Percentiles rank a stretch among this genome's conserved stretches.
These are phyloP conservation scores for Macropus fuliginosus DNA, from an alignment of 2,797 vertebrate genomes.

Conservation along the genomic window DNA sequence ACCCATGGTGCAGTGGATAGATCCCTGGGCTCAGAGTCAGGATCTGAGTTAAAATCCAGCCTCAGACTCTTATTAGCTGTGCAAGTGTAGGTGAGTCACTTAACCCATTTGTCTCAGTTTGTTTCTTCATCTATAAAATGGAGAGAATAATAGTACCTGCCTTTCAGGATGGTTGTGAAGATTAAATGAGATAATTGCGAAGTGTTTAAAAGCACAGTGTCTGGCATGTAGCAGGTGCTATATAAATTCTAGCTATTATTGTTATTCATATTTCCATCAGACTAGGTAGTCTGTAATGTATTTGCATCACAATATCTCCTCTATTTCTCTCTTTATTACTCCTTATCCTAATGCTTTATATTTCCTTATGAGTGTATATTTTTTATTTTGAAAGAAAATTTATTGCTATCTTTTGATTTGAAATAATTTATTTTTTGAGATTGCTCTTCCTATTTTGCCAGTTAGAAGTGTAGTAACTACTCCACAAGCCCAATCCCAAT, in stretches of 20 bases:
- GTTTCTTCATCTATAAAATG: not conserved
- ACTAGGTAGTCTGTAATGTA: not conserved
- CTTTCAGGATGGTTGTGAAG: not conserved
- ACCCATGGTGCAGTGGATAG: no score
- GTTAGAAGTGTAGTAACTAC: not conserved
- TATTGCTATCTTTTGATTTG: no score
- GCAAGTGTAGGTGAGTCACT: accelerated
- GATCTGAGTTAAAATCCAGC: not conserved
- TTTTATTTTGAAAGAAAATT: not conserved
- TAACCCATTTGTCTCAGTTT: not conserved
- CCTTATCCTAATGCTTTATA: not conserved
- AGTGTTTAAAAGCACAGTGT: not conserved
- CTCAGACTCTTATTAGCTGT: not conserved
- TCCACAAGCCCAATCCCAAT: not conserved
- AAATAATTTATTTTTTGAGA: no score
- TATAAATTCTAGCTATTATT: not conserved
- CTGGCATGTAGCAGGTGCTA: not conserved
- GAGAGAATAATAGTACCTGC: not conserved
- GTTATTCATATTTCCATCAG: not conserved
- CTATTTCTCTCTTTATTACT: not conserved
- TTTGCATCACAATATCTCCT: not conserved
- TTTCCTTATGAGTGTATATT: not conserved
- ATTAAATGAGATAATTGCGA: not conserved
- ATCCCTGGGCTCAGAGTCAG: not conserved
- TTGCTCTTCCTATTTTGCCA: not conserved